These are phyloP conservation scores for Sylvietta virens DNA, from an alignment of 2,113 vertebrate genomes.

Conservation along the genomic window DNA sequence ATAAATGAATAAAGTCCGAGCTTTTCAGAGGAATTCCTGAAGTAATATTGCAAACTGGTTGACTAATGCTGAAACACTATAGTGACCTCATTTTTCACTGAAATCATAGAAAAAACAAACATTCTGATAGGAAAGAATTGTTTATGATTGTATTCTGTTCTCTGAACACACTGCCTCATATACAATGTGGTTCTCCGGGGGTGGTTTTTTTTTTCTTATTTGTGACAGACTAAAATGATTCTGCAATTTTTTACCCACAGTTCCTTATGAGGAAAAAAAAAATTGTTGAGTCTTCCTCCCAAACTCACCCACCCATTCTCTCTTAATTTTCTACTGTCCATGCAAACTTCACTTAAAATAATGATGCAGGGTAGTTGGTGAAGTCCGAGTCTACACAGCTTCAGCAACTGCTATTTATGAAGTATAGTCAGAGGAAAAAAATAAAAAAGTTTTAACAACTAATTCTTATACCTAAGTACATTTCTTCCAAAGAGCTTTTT, in stretches of 20 bases:
- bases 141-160: background rate
- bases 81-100: background rate
- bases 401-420: background rate
- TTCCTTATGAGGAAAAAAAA: background rate
- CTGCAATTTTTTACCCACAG: background rate
- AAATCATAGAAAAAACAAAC: background rate
- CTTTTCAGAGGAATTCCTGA: background rate
- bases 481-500: background rate
- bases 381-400: background rate
- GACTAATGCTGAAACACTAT: background rate
- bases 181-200: background rate
- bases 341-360: background rate
- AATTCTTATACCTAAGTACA: background rate
- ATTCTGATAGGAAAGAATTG: background rate
- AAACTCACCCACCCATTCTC: background rate
- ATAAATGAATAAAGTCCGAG: background rate
- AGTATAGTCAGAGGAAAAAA: background rate
- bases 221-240: background rate
- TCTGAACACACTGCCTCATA: background rate
- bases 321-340: background rate
- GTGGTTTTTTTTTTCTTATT: background rate
- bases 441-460: background rate
- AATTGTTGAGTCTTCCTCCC: fast-evolving
- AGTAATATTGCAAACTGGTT: background rate
- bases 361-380: background rate